Percentiles rank a stretch among this genome's conserved stretches.
Conservation (phyloP, 2,113 vertebrate species). For the Aix galericulata region DNA sequence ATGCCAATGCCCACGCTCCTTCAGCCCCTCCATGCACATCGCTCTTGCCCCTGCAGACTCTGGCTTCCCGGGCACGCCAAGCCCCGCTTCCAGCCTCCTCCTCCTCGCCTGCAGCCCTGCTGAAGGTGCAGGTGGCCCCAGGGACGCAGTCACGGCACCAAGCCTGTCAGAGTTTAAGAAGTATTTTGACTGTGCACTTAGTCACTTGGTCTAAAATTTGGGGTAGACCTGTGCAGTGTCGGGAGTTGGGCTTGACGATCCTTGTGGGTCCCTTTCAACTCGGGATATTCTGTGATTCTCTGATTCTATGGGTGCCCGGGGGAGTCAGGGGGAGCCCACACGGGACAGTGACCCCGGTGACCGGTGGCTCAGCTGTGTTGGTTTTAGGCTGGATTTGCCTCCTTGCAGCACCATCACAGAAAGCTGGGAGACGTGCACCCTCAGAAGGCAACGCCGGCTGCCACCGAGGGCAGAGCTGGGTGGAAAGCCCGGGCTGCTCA, state of each 20-base stretch:
- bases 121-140: no score
- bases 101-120: neutral
- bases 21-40: accelerated
- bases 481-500: neutral
- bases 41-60: neutral
- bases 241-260: no score
- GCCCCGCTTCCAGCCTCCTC: neutral
- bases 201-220: no score
- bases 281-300: no score
- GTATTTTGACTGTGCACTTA: no score
- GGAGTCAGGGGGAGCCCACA: accelerated
- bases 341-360: accelerated
- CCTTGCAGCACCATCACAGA: accelerated
- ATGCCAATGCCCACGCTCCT: accelerated
- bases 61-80: neutral
- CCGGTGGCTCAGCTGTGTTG: accelerated
- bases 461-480: accelerated
- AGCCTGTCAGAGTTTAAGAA: no score
- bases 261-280: no score
- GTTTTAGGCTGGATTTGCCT: neutral
- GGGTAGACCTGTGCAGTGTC: no score
- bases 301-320: neutral
- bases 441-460: accelerated
- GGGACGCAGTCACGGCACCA: no score
- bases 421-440: neutral